Conservation (phyloP, 2,113 vertebrate genomes). For the Myrmecophaga tridactyla region DNA sequence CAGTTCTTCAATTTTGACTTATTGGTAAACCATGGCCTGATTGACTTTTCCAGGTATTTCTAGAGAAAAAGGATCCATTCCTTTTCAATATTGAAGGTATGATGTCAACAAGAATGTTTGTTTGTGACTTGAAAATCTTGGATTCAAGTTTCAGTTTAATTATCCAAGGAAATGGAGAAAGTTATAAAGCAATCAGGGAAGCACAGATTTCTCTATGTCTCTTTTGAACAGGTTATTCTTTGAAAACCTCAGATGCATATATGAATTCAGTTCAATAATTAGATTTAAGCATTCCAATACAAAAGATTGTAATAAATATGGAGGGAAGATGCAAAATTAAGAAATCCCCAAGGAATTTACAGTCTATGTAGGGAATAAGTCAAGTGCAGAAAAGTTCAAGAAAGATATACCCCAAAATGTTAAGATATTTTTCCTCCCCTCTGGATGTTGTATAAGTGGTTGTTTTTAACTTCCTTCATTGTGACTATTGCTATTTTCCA, state of each 20-base stretch:
- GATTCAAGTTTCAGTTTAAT: background rate
- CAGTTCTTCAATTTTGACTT: background rate
- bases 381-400: conserved; percentile 9
- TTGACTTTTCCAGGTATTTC: background rate
- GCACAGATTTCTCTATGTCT: background rate
- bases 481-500: background rate
- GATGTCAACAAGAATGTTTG: background rate
- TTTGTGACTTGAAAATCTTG: background rate
- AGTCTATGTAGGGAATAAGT: background rate
- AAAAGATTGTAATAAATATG: background rate
- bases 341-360: background rate
- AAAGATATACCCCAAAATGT: background rate
- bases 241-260: background rate
- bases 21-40: background rate
- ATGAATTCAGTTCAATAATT: background rate
- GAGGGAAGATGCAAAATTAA: background rate
- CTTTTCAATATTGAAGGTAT: background rate
- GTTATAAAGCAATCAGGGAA: background rate
- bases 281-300: background rate
- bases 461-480: background rate
- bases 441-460: background rate
- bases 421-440: background rate
- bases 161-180: background rate
- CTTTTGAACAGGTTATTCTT: conserved; percentile 28
- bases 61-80: background rate